Evolutionary conservation across 2,797 vertebrate genomes (phyloP), one percentile per base, ranked within the genome.

Genomic region (Parauchenoglanis punctatus): DNA sequence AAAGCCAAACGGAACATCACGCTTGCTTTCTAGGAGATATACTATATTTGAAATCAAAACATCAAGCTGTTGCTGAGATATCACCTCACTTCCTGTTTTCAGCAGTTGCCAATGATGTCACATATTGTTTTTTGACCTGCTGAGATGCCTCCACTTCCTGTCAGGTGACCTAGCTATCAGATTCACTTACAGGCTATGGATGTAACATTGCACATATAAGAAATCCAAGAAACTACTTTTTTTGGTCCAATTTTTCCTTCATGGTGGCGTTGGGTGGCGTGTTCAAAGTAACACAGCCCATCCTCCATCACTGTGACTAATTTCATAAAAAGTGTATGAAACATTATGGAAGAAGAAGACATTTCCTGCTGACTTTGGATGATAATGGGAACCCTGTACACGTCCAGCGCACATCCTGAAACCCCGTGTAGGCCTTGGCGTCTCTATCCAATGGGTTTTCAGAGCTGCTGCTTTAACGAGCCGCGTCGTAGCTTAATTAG

Each of bases 401-500:
- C 13, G 17, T 80, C 76, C 35, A 6, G n/a, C n/a, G n/a, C 75
- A 28, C 6, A 15, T 54, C n/a, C n/a, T 35, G 44, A 54, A 49
- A 5, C 44, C 5, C 3, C 0, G 1, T 72, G 63, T 67, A 54
- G n/a, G 31, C 78, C 81, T 28, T 13, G n/a, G 49, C 23, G 65
- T 86, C 35, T 87, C 28, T 86, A 54, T 52, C n/a, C 83, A 56
- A 13, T 18, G 56, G 49, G 68, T 88, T 78, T 90, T 23, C 12
- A 31, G 49, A 31, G 75, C 52, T 18, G 25, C 44, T 17, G 52
- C 58, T 81, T 40, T 78, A 85, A 85, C 78, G 67, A 88, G 87
- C 75, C 68, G 23, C 81, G 72, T 52, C 20, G 76, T 85, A 23
- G 84, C 82, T 88, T 89, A 88, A 89, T 91, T 90, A 88, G 83